Evolutionary conservation across 2,888 invertebrate species (phyloP).

Genomic region (Nasonia oneida): DNA sequence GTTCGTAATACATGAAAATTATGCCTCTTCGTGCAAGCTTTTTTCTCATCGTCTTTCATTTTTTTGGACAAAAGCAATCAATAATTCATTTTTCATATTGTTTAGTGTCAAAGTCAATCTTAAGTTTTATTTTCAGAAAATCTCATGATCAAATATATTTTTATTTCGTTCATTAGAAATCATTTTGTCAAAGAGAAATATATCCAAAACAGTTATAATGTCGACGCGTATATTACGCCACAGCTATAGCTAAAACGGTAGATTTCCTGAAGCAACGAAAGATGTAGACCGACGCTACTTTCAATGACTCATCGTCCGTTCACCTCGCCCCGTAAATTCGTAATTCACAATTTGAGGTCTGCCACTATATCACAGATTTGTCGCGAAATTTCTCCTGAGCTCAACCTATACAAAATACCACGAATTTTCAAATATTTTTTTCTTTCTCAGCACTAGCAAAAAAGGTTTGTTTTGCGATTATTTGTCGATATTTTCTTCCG

Average conservation of each 20-base stretch:
- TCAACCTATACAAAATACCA: conserved; percentile 65
- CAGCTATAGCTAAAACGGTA: not conserved
- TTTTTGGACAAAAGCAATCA: conserved; percentile 1
- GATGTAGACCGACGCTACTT: conserved; percentile 9
- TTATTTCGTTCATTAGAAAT: not conserved
- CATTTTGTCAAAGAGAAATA: not conserved
- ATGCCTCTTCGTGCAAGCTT: not conserved
- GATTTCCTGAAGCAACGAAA: conserved; percentile 34
- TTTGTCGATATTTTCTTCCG: not conserved
- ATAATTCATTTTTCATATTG: not conserved
- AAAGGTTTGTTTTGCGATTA: not conserved
- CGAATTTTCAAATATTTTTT: conserved; percentile 53
- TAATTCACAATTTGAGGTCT: conserved; percentile 72
- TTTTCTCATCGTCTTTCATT: conserved; percentile 1
- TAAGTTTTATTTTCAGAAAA: not conserved
- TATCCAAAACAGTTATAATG: conserved; percentile 1
- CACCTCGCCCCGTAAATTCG: conserved; percentile 63
- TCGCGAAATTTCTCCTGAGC: conserved; percentile 69
- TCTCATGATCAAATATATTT: not conserved
- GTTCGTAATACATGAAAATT: not conserved
- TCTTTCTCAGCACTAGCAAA: not conserved
- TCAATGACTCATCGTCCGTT: conserved; percentile 58
- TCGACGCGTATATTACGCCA: conserved; percentile 1
- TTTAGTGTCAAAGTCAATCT: conserved; percentile 6
- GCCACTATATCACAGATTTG: conserved; percentile 77